Evolutionary conservation across 2,888 invertebrate genomes (phyloP).

Genomic region (Pseudococcus viburni): DNA sequence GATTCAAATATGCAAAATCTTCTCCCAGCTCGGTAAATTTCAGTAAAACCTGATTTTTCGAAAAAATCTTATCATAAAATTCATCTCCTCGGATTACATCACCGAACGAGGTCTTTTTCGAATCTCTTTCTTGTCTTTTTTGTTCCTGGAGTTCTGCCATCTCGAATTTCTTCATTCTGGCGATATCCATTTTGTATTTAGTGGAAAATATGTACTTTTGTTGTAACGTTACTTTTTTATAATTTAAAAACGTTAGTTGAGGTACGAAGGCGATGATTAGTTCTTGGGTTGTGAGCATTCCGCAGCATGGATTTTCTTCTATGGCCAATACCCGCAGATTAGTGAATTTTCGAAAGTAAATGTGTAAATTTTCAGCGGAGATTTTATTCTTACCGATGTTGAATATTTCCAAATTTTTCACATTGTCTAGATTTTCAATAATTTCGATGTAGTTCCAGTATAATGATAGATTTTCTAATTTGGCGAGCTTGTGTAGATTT

Average conservation of each 20-base stretch:
- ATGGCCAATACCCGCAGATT: slow-evolving; percentile 44
- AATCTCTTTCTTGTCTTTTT: slow-evolving; percentile 18
- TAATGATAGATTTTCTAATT: slow-evolving; percentile 20
- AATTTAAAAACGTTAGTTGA: slow-evolving; percentile 53
- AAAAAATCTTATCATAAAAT: slow-evolving; percentile 40
- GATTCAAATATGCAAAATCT: slow-evolving; percentile 38
- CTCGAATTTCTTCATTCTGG: slow-evolving; percentile 30
- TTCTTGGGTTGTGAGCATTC: neutral
- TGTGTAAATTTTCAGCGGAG: neutral
- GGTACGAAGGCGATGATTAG: slow-evolving; percentile 45
- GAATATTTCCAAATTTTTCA: slow-evolving; percentile 37
- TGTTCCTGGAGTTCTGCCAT: slow-evolving; percentile 2
- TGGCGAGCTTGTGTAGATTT: slow-evolving; percentile 36
- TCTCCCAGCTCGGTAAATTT: slow-evolving; percentile 56
- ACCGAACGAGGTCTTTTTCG: neutral
- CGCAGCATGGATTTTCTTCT: slow-evolving; percentile 52
- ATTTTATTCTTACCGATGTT: slow-evolving; percentile 55
- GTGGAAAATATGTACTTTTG: slow-evolving; percentile 37
- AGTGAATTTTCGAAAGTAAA: slow-evolving; percentile 56
- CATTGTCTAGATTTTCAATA: slow-evolving; percentile 51
- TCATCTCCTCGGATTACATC: neutral
- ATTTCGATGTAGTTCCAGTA: slow-evolving; percentile 47
- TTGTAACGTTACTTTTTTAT: slow-evolving; percentile 58
- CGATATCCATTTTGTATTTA: slow-evolving; percentile 56
- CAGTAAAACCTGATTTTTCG: neutral